Percentiles rank a stretch among this genome's conserved stretches.
These are phyloP conservation scores for Lycophotia porphyrea DNA, from an alignment of 2,888 invertebrate species.

Conservation along the genomic window DNA sequence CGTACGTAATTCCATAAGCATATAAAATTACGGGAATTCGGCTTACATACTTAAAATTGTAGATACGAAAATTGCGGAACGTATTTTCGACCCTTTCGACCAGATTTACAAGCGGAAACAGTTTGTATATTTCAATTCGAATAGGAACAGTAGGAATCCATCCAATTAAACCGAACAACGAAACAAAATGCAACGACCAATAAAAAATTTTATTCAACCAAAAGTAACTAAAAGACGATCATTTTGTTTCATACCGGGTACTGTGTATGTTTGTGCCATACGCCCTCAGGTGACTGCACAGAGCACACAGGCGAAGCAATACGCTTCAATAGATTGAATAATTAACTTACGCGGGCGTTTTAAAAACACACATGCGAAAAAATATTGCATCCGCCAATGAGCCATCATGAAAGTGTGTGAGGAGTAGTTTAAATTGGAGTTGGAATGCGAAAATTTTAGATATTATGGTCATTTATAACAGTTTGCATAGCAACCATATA, in stretches of 20 bases:
- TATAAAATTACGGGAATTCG: not conserved
- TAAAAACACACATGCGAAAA: conserved; percentile 63
- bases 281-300: conserved; percentile 53
- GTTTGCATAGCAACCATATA: not conserved
- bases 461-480: not conserved
- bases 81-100: not conserved
- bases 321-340: conserved; percentile 74
- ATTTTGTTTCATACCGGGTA: conserved; percentile 41
- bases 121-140: not conserved
- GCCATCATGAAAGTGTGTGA: conserved; percentile 7
- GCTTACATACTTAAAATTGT: too few species aligned
- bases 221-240: conserved; percentile 56
- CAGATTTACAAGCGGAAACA: not conserved
- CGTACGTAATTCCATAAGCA: not conserved
- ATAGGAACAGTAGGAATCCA: not conserved
- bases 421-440: conserved; percentile 34
- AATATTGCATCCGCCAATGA: conserved; percentile 49
- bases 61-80: not conserved
- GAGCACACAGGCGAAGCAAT: conserved; percentile 35
- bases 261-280: conserved; percentile 41
- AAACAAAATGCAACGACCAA: conserved; percentile 19
- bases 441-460: not conserved
- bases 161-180: conserved; percentile 28
- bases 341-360: conserved; percentile 71
- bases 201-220: conserved; percentile 40